Conservation (phyloP, 1,140 invertebrate species). For the Drosophila saltans region DNA sequence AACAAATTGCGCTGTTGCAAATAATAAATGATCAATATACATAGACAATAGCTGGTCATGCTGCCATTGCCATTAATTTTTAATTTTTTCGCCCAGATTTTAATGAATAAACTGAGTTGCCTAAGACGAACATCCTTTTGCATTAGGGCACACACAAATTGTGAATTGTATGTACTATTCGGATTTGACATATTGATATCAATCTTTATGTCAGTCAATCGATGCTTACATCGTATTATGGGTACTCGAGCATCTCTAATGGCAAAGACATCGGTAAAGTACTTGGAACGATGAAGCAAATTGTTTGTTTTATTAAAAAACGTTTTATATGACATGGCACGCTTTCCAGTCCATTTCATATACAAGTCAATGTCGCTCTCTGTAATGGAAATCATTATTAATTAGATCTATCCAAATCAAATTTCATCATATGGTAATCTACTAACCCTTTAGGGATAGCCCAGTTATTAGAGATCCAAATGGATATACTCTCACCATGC, state of each 20-base stretch:
- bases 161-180: slow-evolving; percentile 68
- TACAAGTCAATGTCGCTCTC: slow-evolving; percentile 77
- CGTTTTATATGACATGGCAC: slow-evolving; percentile 17
- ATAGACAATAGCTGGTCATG: slow-evolving; percentile 77
- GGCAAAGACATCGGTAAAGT: slow-evolving; percentile 54
- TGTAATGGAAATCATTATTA: slow-evolving; percentile 11
- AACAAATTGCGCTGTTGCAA: slow-evolving; percentile 55
- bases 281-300: slow-evolving; percentile 48
- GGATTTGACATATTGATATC: slow-evolving; percentile 73
- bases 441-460: slow-evolving; percentile 64
- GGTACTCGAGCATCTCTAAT: slow-evolving; percentile 73
- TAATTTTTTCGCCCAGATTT: slow-evolving; percentile 71
- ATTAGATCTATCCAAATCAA: not conserved
- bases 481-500: slow-evolving; percentile 44
- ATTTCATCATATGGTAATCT: not conserved
- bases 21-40: slow-evolving; percentile 58
- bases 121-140: slow-evolving; percentile 51
- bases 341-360: slow-evolving; percentile 34
- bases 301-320: slow-evolving; percentile 55
- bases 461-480: slow-evolving; percentile 76
- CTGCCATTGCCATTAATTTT: slow-evolving; percentile 59
- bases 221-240: slow-evolving; percentile 72
- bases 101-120: slow-evolving; percentile 62
- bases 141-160: slow-evolving; percentile 59
- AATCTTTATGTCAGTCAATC: slow-evolving; percentile 52